phyloP scores from a whole-genome alignment of 2,113 vertebrate genomes.

The Rana temporaria region DNA sequence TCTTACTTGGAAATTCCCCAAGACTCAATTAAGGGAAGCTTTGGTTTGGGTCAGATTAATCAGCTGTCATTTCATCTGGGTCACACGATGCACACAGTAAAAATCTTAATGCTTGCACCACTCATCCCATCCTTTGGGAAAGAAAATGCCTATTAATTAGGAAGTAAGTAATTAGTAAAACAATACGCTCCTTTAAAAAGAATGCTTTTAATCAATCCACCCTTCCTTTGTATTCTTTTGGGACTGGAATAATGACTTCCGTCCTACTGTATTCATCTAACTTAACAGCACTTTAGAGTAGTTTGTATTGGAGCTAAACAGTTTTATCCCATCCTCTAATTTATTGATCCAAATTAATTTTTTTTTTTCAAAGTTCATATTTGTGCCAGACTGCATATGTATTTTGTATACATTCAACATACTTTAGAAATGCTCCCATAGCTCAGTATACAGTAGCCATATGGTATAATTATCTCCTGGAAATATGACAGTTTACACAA shows the following conservation, averaged over 20 bases:
- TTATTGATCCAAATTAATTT: not conserved
- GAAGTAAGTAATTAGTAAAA: constrained; percentile 1
- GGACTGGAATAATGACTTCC: not conserved
- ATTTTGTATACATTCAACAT: no score
- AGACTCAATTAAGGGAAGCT: constrained; percentile 46
- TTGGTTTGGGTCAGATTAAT: constrained; percentile 52
- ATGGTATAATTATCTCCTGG: no score
- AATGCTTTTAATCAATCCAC: not conserved
- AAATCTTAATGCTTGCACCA: constrained; percentile 6
- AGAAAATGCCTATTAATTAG: constrained; percentile 8
- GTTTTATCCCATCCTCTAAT: not conserved
- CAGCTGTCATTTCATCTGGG: constrained; percentile 51
- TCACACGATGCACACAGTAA: constrained; percentile 24
- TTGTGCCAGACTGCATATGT: no score
- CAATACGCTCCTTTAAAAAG: constrained; percentile 13
- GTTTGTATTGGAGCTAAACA: no score
- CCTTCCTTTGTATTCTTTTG: not conserved
- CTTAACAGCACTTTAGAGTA: not conserved
- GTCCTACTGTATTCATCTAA: not conserved
- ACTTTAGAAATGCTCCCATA: no score
- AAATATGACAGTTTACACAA: no score
- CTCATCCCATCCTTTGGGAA: not conserved
- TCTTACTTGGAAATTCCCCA: constrained; percentile 49
- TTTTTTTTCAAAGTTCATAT: no score
- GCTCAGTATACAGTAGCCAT: no score